Percentiles rank a stretch among this genome's conserved stretches.
phyloP scores from a whole-genome alignment of 2,113 vertebrate species.

The Chiloscyllium plagiosum region DNA sequence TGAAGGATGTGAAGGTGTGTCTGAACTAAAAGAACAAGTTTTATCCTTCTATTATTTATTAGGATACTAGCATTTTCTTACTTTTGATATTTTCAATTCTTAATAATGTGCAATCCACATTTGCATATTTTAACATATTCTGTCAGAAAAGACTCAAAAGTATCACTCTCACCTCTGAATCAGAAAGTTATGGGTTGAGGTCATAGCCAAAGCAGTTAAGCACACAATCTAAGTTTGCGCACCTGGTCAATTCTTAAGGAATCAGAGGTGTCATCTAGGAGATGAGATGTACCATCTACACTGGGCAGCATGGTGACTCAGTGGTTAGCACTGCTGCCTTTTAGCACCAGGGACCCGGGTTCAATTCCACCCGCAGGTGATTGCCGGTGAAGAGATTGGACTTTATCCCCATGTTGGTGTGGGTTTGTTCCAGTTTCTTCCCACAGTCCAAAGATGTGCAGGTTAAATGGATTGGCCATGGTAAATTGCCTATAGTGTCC shows the following conservation, averaged over 20 bases:
- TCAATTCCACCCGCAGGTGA: too few species aligned
- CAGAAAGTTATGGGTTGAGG: not conserved
- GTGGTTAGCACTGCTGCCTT: too few species aligned
- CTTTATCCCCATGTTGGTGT: too few species aligned
- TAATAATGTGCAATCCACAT: not conserved
- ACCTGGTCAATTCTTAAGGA: not conserved
- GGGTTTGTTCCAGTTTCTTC: too few species aligned
- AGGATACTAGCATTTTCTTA: not conserved
- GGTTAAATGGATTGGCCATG: too few species aligned
- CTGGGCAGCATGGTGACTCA: too few species aligned
- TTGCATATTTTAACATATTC: not conserved
- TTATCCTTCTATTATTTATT: not conserved
- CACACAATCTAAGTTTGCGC: not conserved
- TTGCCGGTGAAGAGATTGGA: too few species aligned
- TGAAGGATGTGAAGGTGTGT: conserved; percentile 67
- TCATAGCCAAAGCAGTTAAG: not conserved
- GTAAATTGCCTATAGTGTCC: too few species aligned
- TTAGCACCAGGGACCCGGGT: too few species aligned
- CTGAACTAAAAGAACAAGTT: not conserved
- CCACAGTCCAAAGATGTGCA: too few species aligned
- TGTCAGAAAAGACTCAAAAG: not conserved
- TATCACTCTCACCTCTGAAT: not conserved
- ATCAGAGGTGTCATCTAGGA: not conserved
- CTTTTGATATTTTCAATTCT: not conserved
- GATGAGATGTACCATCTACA: not conserved